These are phyloP conservation scores for Callorhinus ursinus DNA, from an alignment of 2,113 vertebrate species.

Conservation along the genomic window DNA sequence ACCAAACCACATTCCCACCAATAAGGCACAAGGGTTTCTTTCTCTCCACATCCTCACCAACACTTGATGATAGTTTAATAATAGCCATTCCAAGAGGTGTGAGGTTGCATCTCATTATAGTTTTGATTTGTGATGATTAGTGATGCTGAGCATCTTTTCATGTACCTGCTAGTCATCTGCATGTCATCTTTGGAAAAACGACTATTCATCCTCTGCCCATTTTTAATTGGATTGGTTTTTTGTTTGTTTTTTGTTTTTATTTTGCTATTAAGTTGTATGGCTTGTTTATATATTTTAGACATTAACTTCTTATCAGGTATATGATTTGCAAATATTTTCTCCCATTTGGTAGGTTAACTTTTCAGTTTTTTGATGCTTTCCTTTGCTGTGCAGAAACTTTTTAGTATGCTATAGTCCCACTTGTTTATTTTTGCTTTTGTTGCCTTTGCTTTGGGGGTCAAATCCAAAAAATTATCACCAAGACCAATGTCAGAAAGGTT, in stretches of 20 bases:
- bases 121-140: neutral
- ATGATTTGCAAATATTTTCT: neutral
- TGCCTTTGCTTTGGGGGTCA: neutral
- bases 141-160: neutral
- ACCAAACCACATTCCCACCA: neutral
- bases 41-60: neutral
- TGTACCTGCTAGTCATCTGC: neutral
- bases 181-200: neutral
- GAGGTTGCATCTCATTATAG: neutral
- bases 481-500: neutral
- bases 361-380: neutral
- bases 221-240: neutral
- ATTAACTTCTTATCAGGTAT: neutral
- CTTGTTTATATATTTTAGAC: neutral
- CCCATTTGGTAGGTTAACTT: neutral
- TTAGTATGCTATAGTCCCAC: neutral
- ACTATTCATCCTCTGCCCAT: neutral
- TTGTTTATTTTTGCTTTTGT: neutral
- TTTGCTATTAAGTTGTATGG: neutral
- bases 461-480: neutral
- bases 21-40: neutral
- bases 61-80: neutral
- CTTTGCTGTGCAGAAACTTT: neutral
- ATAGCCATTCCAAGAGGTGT: neutral
- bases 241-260: neutral